Percentiles rank a stretch among this genome's conserved stretches.
Conservation (phyloP, 2,888 invertebrate genomes). For the Caenorhabditis virilis region DNA sequence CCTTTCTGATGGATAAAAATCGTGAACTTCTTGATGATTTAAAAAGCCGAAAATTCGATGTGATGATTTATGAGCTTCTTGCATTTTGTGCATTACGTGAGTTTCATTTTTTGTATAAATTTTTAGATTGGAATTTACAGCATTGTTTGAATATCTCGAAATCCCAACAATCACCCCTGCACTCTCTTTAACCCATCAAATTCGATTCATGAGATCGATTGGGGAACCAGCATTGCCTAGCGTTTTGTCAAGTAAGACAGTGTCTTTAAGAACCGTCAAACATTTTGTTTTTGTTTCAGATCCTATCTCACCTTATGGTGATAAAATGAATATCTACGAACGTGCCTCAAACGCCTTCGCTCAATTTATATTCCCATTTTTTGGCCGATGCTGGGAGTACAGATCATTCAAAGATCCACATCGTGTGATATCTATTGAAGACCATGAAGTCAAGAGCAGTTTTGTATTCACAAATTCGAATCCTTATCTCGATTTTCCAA, state of each 20-base stretch:
- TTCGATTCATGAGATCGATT: constrained; percentile 1
- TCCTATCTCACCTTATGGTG: no score
- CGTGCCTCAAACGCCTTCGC: no score
- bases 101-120: constrained; percentile 1
- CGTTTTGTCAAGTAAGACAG: constrained; percentile 12
- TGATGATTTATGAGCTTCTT: constrained; percentile 15
- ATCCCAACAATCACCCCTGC: constrained; percentile 13
- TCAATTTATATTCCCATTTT: no score
- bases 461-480: no score
- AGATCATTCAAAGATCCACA: no score
- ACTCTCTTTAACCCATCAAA: constrained; percentile 16
- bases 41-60: constrained; percentile 15
- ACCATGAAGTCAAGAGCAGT: no score
- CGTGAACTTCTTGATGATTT: constrained; percentile 14
- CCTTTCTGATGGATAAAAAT: background rate
- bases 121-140: background rate
- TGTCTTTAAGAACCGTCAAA: no score
- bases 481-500: no score
- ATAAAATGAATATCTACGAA: no score
- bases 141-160: constrained; percentile 13
- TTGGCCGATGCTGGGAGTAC: no score
- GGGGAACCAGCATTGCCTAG: constrained; percentile 23
- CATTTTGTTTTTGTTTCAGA: no score
- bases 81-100: background rate
- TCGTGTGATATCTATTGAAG: no score